Conservation (phyloP, 2,797 vertebrate genomes). For the Valencia hispanica region DNA sequence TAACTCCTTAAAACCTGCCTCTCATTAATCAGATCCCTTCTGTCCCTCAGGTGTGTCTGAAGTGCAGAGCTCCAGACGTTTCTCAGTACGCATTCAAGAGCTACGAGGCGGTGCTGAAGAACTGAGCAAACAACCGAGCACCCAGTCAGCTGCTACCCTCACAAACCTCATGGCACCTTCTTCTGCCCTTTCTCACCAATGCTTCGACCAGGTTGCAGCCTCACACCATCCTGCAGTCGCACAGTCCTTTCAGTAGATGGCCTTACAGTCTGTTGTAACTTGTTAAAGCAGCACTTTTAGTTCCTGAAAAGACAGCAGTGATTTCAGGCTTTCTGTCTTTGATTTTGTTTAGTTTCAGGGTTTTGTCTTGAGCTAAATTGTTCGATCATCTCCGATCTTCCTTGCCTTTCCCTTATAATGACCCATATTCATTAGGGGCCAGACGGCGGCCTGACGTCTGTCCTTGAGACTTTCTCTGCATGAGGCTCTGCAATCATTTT, state of each 20-base stretch:
- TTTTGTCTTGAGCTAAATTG: slow-evolving; percentile 10
- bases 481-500: slow-evolving; percentile 58
- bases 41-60: slow-evolving; percentile 87
- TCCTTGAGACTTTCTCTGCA: slow-evolving; percentile 45
- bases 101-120: slow-evolving; percentile 93
- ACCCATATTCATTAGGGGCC: slow-evolving; percentile 30
- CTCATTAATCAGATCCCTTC: neutral
- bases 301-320: slow-evolving; percentile 13
- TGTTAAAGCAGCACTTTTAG: slow-evolving; percentile 6
- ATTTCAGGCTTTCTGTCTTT: slow-evolving; percentile 10
- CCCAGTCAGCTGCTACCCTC: slow-evolving; percentile 29
- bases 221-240: slow-evolving; percentile 26
- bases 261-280: slow-evolving; percentile 23
- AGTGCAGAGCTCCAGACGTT: slow-evolving; percentile 93
- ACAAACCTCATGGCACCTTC: slow-evolving; percentile 20
- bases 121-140: slow-evolving; percentile 75
- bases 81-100: slow-evolving; percentile 91
- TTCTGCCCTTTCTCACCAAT: slow-evolving; percentile 9
- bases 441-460: slow-evolving; percentile 15
- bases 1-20: neutral
- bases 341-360: slow-evolving; percentile 26
- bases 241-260: slow-evolving; percentile 35
- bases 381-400: neutral
- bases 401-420: slow-evolving; percentile 7
- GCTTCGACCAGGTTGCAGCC: slow-evolving; percentile 14